A percentile compares a stretch with the other conserved stretches of the same genome.
phyloP scores from a whole-genome alignment of 2,797 vertebrate species.

The Dromococcyx pavoninus region DNA sequence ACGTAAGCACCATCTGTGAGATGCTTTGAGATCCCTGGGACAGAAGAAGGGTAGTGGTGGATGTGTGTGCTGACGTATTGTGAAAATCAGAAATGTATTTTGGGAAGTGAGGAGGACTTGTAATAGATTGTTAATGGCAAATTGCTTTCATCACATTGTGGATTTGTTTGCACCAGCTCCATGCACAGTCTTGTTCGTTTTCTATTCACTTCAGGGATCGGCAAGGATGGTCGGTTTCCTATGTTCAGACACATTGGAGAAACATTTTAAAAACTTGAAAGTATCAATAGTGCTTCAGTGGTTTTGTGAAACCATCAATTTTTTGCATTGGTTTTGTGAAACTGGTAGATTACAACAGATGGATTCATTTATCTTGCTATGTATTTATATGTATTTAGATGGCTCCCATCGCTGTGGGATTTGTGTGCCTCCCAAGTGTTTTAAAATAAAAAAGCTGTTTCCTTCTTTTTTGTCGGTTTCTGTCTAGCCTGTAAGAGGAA shows the following conservation, averaged over 20 bases:
- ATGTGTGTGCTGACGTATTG: background rate
- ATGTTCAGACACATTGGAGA: background rate
- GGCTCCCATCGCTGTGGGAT: background rate
- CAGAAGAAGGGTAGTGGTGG: background rate
- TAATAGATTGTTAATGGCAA: background rate
- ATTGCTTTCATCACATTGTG: background rate
- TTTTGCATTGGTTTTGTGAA: conserved; percentile 12
- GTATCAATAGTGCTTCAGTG: background rate
- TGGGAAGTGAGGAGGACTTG: background rate
- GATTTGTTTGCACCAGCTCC: background rate
- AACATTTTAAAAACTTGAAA: conserved; percentile 2
- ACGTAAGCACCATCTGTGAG: background rate
- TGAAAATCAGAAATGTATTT: background rate
- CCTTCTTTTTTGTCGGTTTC: background rate
- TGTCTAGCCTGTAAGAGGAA: background rate
- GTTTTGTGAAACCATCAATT: background rate
- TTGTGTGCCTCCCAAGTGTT: conserved; percentile 16
- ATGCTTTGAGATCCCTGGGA: background rate
- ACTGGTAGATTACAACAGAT: conserved; percentile 29
- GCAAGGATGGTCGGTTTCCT: background rate
- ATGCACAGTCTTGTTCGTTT: background rate
- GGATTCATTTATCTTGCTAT: conserved; percentile 9
- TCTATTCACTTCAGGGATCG: background rate
- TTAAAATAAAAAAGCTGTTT: conserved; percentile 46
- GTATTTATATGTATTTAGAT: conserved; percentile 3